Evolutionary conservation across 2,113 vertebrate genomes (phyloP).

Genomic region (Geothlypis trichas): DNA sequence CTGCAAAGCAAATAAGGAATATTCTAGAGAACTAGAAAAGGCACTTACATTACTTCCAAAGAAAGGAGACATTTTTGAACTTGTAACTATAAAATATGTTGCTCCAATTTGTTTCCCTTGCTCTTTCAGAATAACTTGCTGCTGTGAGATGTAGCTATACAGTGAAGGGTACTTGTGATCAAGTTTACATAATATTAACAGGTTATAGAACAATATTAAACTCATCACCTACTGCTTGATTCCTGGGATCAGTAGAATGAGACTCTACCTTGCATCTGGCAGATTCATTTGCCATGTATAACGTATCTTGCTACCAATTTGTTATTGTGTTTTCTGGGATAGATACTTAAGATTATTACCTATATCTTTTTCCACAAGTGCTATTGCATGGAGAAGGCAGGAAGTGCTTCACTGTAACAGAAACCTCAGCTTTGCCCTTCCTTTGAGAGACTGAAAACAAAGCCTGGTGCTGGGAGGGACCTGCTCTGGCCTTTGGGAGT

Average conservation of each 20-base stretch:
- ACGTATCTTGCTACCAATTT: neutral
- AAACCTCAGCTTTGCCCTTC: neutral
- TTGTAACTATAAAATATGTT: neutral
- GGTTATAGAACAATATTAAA: neutral
- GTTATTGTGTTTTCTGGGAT: fast-evolving
- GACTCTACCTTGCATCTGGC: fast-evolving
- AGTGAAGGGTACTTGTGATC: neutral
- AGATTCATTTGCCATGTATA: neutral
- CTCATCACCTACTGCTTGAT: neutral
- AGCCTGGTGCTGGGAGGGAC: neutral
- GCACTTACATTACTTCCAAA: neutral
- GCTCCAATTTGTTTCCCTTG: neutral
- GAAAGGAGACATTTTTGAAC: neutral
- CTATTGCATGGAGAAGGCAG: neutral
- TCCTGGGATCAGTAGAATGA: neutral
- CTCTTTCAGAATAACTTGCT: neutral
- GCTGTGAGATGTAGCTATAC: neutral
- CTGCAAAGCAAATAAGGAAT: neutral
- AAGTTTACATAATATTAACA: neutral
- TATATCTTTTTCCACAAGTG: neutral
- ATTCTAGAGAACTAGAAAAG: neutral
- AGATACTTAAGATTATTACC: neutral
- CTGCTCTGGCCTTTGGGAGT: neutral
- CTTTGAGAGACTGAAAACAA: neutral
- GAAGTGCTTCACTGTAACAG: neutral